Percentiles rank a stretch among this genome's conserved stretches.
Conservation (phyloP, 2,113 vertebrate species). For the Opisthocomus hoazin region DNA sequence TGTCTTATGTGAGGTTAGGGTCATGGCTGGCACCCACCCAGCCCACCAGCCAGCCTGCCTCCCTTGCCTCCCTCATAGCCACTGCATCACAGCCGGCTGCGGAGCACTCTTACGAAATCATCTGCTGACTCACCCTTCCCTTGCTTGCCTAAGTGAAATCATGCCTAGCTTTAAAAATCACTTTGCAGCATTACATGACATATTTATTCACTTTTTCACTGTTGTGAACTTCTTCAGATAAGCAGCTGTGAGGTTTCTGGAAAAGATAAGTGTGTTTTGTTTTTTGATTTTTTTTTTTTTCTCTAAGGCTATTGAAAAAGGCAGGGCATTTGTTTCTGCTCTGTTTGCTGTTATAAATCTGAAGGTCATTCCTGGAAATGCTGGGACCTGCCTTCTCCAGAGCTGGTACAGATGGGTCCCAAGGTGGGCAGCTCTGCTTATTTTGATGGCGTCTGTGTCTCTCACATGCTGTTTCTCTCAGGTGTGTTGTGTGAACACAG, state of each 20-base stretch:
- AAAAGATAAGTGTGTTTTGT: background rate
- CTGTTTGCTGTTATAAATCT: background rate
- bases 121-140: constrained; percentile 51
- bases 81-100: background rate
- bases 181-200: constrained; percentile 7
- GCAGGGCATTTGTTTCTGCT: background rate
- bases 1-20: background rate
- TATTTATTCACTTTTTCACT: background rate
- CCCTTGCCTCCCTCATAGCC: background rate
- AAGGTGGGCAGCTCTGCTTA: background rate
- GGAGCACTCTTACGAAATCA: background rate
- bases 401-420: background rate
- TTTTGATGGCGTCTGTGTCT: background rate
- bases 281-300: background rate
- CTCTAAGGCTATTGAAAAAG: background rate
- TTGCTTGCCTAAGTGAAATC: constrained; percentile 25
- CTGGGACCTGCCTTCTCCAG: background rate
- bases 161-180: constrained; percentile 10
- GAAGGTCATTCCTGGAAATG: background rate
- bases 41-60: background rate
- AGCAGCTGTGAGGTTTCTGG: constrained; percentile 4
- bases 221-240: background rate
- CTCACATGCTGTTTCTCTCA: background rate
- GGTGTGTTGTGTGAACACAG: background rate
- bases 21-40: background rate